Evolutionary conservation across 2,797 vertebrate species (phyloP).

Genomic region (Xiphophorus birchmanni): DNA sequence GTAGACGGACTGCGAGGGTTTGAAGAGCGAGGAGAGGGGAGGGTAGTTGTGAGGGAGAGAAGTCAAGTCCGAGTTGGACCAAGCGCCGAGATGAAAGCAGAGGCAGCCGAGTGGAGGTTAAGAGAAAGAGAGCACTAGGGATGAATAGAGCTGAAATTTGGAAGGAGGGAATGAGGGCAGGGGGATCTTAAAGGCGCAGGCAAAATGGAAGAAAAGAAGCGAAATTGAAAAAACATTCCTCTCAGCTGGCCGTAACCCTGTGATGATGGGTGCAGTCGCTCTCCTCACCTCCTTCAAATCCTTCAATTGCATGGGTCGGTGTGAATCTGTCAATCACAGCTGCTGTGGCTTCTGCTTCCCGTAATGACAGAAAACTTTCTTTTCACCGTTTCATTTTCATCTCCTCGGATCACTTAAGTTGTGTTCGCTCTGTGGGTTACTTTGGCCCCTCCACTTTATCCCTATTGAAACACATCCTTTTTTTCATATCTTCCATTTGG

Average conservation of each 20-base stretch:
- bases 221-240: slow-evolving; percentile 27
- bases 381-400: slow-evolving; percentile 18
- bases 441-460: neutral
- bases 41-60: slow-evolving; percentile 14
- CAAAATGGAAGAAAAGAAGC: slow-evolving; percentile 17
- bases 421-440: slow-evolving; percentile 2
- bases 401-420: slow-evolving; percentile 33
- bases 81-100: slow-evolving; percentile 48
- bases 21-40: slow-evolving; percentile 8
- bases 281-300: slow-evolving; percentile 47
- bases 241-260: slow-evolving; percentile 26
- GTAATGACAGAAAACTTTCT: slow-evolving; percentile 11
- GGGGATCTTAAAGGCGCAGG: slow-evolving; percentile 30
- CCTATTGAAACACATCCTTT: slow-evolving; percentile 16
- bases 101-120: slow-evolving; percentile 39
- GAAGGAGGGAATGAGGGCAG: slow-evolving; percentile 8
- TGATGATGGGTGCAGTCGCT: slow-evolving; percentile 38
- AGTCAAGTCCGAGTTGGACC: slow-evolving; percentile 48
- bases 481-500: neutral
- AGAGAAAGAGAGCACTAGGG: slow-evolving; percentile 28
- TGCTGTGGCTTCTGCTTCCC: neutral
- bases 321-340: slow-evolving; percentile 45
- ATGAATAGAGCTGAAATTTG: slow-evolving; percentile 47
- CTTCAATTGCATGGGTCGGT: slow-evolving; percentile 44
- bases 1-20: slow-evolving; percentile 17